Base-by-base conservation (phyloP, 2,888 invertebrate species). In the Drosophila phalerata region DNA sequence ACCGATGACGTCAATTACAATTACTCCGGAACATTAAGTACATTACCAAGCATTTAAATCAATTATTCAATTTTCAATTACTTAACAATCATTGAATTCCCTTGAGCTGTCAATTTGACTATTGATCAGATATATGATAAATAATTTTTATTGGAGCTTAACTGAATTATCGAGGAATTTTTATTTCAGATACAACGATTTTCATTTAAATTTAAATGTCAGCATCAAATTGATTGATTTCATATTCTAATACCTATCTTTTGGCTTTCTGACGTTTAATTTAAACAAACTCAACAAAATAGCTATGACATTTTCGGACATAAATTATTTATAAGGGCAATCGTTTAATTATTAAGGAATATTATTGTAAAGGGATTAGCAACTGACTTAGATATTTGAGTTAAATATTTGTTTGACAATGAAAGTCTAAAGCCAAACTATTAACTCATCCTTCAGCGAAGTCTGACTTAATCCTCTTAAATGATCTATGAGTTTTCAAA, bases 1-100 rank as follows among this genome's bases (percentile, higher is more conserved):
- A 38, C 13, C 47, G 13, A 34, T 75, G 52, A 76, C 52, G 52
- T 74, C 76, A 52, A 60, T 40, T 25, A 32, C 5, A 38, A 19
- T 40, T 13, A n/a, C 9, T 43, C 11, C 6, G 6, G 8, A 11
- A 32, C 9, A 61, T 43, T 22, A 22, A 32, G n/a, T 15, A 22
- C 34, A 2, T 25, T 51, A 5, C 15, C 10, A 51, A 15, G 5
- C 37, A 34, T 51, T 48, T 5, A 25, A 25, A 37, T 11, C 10
- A 51, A 1, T 5, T 5, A 37, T 37, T 22, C 15, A 51, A 37
- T 37, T 25, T 37, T 51, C 11, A 51, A 51, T 51, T 37, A 51
- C 37, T 51, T 51, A 51, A 15, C 22, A 15, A 25, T n/a, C n/a
- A 34, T 11, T 22, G 22, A 37, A 32, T 22, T 22, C 32, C 22